Conservation (phyloP, 2,113 vertebrate genomes). For the Microcebus griseorufus region DNA sequence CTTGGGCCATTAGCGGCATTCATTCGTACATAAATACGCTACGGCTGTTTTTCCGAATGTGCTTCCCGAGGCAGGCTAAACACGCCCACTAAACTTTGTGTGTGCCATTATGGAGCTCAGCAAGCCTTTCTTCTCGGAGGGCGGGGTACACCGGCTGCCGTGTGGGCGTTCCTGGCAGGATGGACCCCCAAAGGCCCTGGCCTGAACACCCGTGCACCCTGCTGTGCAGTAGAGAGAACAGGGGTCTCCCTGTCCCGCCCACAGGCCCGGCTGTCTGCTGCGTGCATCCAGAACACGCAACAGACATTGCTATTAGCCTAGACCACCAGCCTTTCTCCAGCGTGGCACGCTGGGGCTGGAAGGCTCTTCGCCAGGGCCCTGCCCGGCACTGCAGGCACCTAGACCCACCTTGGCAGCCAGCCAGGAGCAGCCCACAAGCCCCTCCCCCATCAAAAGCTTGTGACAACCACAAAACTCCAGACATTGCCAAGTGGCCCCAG, state of each 20-base stretch:
- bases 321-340: background rate
- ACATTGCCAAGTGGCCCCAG: background rate
- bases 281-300: background rate
- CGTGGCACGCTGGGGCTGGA: background rate
- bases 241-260: background rate
- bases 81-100: background rate
- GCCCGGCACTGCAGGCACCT: fast-evolving
- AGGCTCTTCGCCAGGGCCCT: background rate
- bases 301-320: background rate
- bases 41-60: background rate
- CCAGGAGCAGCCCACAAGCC: background rate
- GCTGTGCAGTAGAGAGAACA: fast-evolving
- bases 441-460: background rate
- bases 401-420: background rate
- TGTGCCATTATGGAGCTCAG: fast-evolving
- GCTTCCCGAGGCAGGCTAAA: background rate
- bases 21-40: background rate
- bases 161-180: fast-evolving
- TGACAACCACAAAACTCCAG: background rate
- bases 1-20: background rate
- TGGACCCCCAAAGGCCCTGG: background rate
- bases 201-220: background rate
- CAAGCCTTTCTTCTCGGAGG: background rate
- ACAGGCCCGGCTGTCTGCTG: background rate
- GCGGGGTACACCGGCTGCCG: background rate